A percentile compares a stretch with the other conserved stretches of the same genome.
Evolutionary conservation across 2,888 invertebrate species (phyloP).

Genomic region (Cosmorhoe ocellata): DNA sequence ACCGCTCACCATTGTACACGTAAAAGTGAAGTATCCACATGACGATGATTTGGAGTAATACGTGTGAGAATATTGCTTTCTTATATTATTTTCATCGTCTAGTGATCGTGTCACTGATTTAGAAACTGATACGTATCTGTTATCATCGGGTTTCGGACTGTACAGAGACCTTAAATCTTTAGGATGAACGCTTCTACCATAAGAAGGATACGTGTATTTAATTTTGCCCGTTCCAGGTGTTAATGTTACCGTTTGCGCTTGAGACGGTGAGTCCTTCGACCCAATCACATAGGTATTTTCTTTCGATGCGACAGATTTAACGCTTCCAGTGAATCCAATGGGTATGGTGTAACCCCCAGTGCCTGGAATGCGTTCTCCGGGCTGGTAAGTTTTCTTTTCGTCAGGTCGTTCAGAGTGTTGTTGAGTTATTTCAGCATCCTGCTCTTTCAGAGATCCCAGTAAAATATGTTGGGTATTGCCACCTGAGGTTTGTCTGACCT

Average conservation of each 20-base stretch:
- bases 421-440: conserved; percentile 84
- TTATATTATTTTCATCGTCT: conserved; percentile 83
- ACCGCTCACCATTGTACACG: conserved; percentile 90
- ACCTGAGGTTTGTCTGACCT: conserved; percentile 74
- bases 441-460: conserved; percentile 81
- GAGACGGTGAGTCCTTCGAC: conserved; percentile 82
- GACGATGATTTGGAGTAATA: conserved; percentile 94
- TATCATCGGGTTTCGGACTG: conserved; percentile 69
- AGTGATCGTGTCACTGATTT: conserved; percentile 90
- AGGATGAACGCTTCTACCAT: conserved; percentile 55
- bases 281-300: conserved; percentile 82
- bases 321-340: conserved; percentile 85
- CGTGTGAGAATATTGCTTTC: conserved; percentile 88
- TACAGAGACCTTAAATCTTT: conserved; percentile 67
- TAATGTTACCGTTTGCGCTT: conserved; percentile 85
- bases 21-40: conserved; percentile 93
- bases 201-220: conserved; percentile 59
- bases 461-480: conserved; percentile 85
- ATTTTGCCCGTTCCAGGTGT: conserved; percentile 77
- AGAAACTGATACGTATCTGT: conserved; percentile 89
- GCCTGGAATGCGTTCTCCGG: conserved; percentile 86
- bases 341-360: conserved; percentile 86
- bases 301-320: conserved; percentile 85
- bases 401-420: conserved; percentile 77
- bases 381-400: conserved; percentile 83